Evolutionary conservation across 2,113 vertebrate species (phyloP), one percentile per base, ranked within the genome.

Genomic region (Meles meles): DNA sequence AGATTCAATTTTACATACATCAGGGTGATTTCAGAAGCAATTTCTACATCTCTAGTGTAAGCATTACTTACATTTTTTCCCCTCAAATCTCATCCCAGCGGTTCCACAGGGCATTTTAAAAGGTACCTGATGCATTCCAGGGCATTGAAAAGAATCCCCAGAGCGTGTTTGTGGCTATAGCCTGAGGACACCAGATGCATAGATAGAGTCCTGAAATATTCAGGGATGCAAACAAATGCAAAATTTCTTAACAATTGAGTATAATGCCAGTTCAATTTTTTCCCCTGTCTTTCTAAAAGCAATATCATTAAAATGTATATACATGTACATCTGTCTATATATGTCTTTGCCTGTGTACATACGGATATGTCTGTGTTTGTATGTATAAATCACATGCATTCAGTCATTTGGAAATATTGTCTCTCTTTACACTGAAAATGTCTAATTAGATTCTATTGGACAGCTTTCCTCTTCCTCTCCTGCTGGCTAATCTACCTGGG

Each of bases 1-100:
- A 98, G 98, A 98, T 98, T 98, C 98, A 98, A 98, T 97, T 98
- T 98, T 96, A 96, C 82, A 96, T 93, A 97, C 97, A 98, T 98
- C 97, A 98, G 97, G 98, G 96, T 96, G 97, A 98, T 98, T 98
- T 98, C 97, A 98, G 97, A 98, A 98, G 94, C 93, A 98, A 98
- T 98, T 98, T 98, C 96, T 96, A 21, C 88, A 98, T 96, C 96
- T 98, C 90, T 80, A 94, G 92, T 98, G 93, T 96, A 98, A 98
- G 98, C 76, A 98, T 12, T 69, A 86, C 95, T 98, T 98, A 79
- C 83, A 95, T 97, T 93, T 65, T 44, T 25, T 5, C 74, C 76
- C 76, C 87, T 95, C 85, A 96, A 98, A 94, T 93, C 89, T 97
- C 86, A 98, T 97, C 92, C 42, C 31, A 96, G 82, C 76, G 93